These are phyloP conservation scores for Noctua janthe DNA, from an alignment of 2,888 invertebrate genomes.

Conservation along the genomic window DNA sequence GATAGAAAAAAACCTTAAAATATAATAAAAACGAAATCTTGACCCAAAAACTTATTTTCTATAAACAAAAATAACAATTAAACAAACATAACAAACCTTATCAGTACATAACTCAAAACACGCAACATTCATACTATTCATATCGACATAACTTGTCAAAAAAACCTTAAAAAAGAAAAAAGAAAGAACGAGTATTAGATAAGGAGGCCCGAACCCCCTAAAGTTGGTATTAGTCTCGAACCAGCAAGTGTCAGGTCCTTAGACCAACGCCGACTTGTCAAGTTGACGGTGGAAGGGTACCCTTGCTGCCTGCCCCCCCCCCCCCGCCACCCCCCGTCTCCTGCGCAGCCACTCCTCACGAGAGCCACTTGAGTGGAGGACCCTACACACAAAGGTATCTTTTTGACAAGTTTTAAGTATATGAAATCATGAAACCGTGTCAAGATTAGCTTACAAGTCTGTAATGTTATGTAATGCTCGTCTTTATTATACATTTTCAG, in stretches of 20 bases:
- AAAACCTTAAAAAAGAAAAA: constrained; percentile 46
- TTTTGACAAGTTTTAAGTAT: constrained; percentile 78
- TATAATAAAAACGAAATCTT: background rate
- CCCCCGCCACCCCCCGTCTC: constrained; percentile 43
- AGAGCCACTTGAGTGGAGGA: constrained; percentile 61
- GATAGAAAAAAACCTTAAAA: background rate
- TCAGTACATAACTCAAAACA: background rate
- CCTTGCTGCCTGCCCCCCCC: constrained; percentile 71
- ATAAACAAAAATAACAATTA: background rate
- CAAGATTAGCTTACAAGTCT: constrained; percentile 69
- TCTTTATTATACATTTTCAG: background rate
- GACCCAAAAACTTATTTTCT: too few species aligned
- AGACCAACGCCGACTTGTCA: constrained; percentile 86
- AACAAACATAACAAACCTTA: background rate
- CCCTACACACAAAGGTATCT: constrained; percentile 81
- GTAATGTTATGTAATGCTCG: constrained; percentile 20
- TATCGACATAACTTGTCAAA: constrained; percentile 6
- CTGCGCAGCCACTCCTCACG: constrained; percentile 61
- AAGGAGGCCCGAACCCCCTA: constrained; percentile 74
- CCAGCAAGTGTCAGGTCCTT: constrained; percentile 75
- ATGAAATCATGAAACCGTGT: constrained; percentile 67
- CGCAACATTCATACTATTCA: background rate
- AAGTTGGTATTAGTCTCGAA: constrained; percentile 89
- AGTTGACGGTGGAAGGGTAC: constrained; percentile 82
- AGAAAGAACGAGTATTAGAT: constrained; percentile 71